Evolutionary conservation across 2,797 vertebrate genomes (phyloP).

Genomic region (Peromyscus nudipes): DNA sequence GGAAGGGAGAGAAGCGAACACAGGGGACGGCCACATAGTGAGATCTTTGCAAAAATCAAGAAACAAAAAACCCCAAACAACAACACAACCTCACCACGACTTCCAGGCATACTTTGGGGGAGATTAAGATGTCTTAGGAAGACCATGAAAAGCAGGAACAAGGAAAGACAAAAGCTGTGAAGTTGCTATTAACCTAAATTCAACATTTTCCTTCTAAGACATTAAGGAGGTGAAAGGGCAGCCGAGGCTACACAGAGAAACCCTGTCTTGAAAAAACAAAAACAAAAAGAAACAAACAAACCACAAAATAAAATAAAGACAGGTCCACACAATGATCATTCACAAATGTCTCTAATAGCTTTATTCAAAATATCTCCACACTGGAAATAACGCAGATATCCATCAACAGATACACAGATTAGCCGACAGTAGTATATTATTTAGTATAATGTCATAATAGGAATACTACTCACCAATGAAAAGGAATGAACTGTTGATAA

Average conservation of each 20-base stretch:
- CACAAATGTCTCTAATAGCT: background rate
- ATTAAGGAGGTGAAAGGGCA: slow-evolving; percentile 28
- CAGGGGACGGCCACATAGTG: background rate
- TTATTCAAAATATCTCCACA: slow-evolving; percentile 47
- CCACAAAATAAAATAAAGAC: background rate
- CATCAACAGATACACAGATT: background rate
- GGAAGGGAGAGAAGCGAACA: background rate
- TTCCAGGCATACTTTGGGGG: background rate
- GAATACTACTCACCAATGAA: background rate
- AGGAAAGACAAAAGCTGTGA: background rate
- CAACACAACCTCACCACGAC: background rate
- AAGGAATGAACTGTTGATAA: background rate
- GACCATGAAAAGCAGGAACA: background rate
- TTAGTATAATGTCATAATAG: background rate
- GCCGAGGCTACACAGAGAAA: background rate
- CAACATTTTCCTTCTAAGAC: background rate
- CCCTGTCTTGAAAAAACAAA: background rate
- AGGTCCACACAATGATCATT: background rate
- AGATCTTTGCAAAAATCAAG: background rate
- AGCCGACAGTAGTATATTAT: background rate
- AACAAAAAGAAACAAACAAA: background rate
- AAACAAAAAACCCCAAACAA: background rate
- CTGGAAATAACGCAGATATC: slow-evolving; percentile 42
- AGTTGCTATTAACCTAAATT: background rate
- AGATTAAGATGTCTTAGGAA: background rate